These are phyloP conservation scores for Crotophaga sulcirostris DNA, from an alignment of 2,113 vertebrate species.

Conservation along the genomic window DNA sequence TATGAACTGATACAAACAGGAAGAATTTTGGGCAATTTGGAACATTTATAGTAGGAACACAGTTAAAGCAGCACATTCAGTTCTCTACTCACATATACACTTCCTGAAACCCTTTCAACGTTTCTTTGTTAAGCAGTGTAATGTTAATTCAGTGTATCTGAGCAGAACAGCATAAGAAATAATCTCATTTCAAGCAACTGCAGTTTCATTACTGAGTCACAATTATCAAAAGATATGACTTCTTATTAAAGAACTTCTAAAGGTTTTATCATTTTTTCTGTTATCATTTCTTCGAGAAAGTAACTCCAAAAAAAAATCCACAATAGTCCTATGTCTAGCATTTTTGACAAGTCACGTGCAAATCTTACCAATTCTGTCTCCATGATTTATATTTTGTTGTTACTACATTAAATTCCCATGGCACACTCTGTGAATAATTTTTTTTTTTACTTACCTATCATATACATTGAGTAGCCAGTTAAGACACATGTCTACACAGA, in stretches of 20 bases:
- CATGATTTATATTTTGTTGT: background rate
- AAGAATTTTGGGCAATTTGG: background rate
- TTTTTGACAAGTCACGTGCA: background rate
- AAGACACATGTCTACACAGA: conserved; percentile 97
- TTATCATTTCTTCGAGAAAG: background rate
- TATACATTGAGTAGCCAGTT: conserved; percentile 99
- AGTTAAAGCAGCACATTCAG: background rate
- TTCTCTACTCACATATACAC: background rate
- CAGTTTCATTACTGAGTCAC: background rate
- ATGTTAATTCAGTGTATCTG: background rate
- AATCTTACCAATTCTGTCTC: background rate
- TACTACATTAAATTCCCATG: background rate
- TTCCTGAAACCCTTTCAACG: background rate
- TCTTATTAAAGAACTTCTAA: background rate
- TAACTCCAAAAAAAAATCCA: background rate
- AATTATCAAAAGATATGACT: background rate
- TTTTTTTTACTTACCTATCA: conserved; percentile 85
- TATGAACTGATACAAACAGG: background rate
- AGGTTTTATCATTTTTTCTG: background rate
- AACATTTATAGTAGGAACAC: background rate
- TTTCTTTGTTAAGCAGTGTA: background rate
- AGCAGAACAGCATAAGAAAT: background rate
- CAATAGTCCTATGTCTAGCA: background rate
- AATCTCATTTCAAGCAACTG: background rate
- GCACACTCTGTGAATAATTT: background rate